Conservation (phyloP, 2,797 vertebrate species). For the Alfaro cultratus region DNA sequence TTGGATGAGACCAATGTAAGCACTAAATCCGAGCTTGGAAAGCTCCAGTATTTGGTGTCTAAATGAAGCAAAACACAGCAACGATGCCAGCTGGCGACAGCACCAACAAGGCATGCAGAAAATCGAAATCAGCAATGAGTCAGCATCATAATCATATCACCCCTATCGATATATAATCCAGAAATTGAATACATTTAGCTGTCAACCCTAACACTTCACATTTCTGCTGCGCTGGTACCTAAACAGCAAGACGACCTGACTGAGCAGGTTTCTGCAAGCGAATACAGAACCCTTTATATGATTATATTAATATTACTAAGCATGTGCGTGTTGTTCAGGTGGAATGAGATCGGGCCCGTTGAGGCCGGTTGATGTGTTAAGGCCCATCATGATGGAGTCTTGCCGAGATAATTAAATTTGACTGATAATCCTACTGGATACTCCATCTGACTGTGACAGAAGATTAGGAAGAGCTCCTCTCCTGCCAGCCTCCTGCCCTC, state of each 20-base stretch:
- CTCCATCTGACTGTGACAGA: conserved; percentile 68
- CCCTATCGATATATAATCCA: conserved; percentile 63
- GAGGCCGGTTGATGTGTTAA: conserved; percentile 61
- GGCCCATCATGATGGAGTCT: conserved; percentile 71
- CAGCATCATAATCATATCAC: conserved; percentile 66
- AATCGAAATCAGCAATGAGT: conserved; percentile 68
- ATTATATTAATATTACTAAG: conserved; percentile 55
- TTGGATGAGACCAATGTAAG: background rate
- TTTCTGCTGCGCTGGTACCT: conserved; percentile 68
- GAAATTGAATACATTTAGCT: conserved; percentile 71
- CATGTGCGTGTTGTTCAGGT: conserved; percentile 31
- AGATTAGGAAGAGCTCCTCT: conserved; percentile 70
- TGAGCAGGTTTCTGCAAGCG: conserved; percentile 63
- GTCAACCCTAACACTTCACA: conserved; percentile 73
- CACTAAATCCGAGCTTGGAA: conserved; percentile 27
- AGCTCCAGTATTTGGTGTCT: conserved; percentile 15
- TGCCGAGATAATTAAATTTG: conserved; percentile 76
- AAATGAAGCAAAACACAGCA: conserved; percentile 47
- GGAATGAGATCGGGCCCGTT: conserved; percentile 53
- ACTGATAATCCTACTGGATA: conserved; percentile 78
- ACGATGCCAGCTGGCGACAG: conserved; percentile 65
- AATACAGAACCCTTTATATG: conserved; percentile 61
- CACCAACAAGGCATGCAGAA: conserved; percentile 60
- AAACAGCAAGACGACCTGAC: conserved; percentile 64
- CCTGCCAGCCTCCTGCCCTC: conserved; percentile 58